These are phyloP conservation scores for Phaedon cochleariae DNA, from an alignment of 2,888 invertebrate species.

Conservation along the genomic window DNA sequence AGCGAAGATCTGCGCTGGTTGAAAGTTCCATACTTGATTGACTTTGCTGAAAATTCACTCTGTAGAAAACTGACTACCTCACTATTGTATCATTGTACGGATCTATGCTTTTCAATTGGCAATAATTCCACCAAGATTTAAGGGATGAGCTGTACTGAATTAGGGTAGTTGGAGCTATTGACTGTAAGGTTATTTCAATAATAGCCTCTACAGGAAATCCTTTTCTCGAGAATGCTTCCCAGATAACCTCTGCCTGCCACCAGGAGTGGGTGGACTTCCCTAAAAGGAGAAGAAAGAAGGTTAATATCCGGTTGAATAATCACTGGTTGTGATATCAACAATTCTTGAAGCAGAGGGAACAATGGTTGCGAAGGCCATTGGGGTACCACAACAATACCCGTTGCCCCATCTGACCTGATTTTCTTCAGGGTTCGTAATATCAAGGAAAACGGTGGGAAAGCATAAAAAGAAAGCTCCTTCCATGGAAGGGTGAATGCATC, in stretches of 20 bases:
- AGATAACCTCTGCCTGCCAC: constrained; percentile 44
- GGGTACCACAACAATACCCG: constrained; percentile 17
- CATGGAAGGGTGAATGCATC: constrained; percentile 36
- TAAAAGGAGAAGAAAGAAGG: constrained; percentile 43
- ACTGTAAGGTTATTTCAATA: constrained; percentile 31
- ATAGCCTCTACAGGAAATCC: constrained; percentile 17
- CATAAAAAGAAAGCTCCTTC: constrained; percentile 31
- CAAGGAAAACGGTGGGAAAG: constrained; percentile 36
- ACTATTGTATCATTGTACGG: not conserved
- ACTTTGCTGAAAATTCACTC: not conserved
- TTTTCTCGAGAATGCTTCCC: constrained; percentile 15
- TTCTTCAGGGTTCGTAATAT: constrained; percentile 8
- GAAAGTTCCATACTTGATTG: constrained; percentile 31
- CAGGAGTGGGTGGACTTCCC: constrained; percentile 42
- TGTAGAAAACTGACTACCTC: not conserved
- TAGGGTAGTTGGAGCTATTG: constrained; percentile 36
- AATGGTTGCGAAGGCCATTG: too few relatives aligned
- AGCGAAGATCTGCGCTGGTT: constrained; percentile 41
- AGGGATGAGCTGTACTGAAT: constrained; percentile 37
- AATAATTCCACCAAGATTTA: constrained; percentile 16
- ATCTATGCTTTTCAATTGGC: not conserved
- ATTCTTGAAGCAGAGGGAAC: too few relatives aligned
- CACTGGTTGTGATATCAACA: constrained; percentile 28
- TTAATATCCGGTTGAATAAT: constrained; percentile 41
- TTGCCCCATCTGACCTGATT: constrained; percentile 11